Percentiles rank a stretch among this genome's conserved stretches.
These are phyloP conservation scores for Nudaria mundana DNA, from an alignment of 2,888 invertebrate genomes.

Conservation along the genomic window DNA sequence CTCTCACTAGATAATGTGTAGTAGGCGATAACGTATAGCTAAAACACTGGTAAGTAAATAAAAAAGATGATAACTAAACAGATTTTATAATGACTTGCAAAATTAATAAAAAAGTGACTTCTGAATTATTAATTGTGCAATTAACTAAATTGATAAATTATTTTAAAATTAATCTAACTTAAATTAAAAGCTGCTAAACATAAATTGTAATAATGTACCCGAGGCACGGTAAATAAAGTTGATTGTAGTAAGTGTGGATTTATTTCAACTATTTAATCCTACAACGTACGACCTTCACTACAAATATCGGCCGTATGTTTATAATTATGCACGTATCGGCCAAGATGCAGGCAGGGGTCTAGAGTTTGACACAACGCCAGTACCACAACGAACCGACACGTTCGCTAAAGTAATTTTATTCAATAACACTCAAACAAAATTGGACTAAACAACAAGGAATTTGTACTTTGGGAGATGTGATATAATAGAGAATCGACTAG, in stretches of 20 bases:
- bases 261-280: conserved; percentile 49
- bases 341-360: conserved; percentile 32
- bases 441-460: conserved; percentile 83
- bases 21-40: conserved; percentile 72
- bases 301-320: conserved; percentile 20
- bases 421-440: conserved; percentile 81
- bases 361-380: conserved; percentile 31
- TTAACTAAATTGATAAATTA: conserved; percentile 66
- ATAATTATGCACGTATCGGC: conserved; percentile 24
- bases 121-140: conserved; percentile 66
- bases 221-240: conserved; percentile 43
- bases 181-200: conserved; percentile 72
- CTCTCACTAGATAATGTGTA: conserved; percentile 75
- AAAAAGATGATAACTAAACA: conserved; percentile 29
- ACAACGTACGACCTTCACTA: conserved; percentile 31
- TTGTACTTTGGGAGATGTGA: conserved; percentile 82
- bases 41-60: conserved; percentile 54
- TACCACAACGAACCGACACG: conserved; percentile 32
- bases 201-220: conserved; percentile 53
- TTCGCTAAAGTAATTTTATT: conserved; percentile 77
- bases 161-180: conserved; percentile 66
- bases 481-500: conserved; percentile 82
- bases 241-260: conserved; percentile 49
- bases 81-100: conserved; percentile 22
- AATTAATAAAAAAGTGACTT: conserved; percentile 48